Evolutionary conservation across 2,113 vertebrate species (phyloP).

Genomic region (Colinus virginianus): DNA sequence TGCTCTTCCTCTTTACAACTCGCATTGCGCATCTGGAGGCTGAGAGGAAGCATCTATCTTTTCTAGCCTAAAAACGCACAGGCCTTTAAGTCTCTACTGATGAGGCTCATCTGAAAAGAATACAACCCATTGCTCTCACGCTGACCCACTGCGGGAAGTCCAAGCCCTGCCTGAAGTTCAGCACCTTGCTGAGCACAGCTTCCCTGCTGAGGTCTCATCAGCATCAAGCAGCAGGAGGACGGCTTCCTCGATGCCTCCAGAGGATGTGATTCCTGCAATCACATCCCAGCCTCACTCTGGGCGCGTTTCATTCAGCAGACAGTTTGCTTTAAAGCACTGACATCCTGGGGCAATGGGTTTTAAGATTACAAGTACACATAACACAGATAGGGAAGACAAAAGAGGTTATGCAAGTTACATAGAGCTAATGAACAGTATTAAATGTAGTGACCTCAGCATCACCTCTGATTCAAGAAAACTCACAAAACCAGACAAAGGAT

Average conservation of each 20-base stretch:
- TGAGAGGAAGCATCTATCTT: background rate
- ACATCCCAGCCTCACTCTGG: background rate
- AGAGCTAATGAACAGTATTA: background rate
- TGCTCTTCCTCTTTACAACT: background rate
- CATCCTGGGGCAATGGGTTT: background rate
- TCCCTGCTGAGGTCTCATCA: conserved; percentile 28
- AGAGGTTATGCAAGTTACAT: background rate
- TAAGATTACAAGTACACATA: background rate
- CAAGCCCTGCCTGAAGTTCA: background rate
- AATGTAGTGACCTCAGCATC: background rate
- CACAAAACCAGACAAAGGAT: background rate
- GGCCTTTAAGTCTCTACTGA: background rate
- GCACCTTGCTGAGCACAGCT: conserved; percentile 14
- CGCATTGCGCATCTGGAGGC: background rate
- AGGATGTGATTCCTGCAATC: background rate
- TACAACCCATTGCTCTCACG: background rate
- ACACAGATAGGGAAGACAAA: background rate
- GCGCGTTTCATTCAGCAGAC: background rate
- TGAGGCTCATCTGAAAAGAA: background rate
- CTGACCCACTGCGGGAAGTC: background rate
- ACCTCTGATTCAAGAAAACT: background rate
- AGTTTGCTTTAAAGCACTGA: background rate
- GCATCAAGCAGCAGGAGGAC: conserved; percentile 1
- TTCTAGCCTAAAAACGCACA: background rate
- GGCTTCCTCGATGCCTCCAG: background rate